Evolutionary conservation across 1,140 invertebrate genomes (phyloP), one percentile per base, ranked within the genome.

Genomic region (Caenorhabditis latens): DNA sequence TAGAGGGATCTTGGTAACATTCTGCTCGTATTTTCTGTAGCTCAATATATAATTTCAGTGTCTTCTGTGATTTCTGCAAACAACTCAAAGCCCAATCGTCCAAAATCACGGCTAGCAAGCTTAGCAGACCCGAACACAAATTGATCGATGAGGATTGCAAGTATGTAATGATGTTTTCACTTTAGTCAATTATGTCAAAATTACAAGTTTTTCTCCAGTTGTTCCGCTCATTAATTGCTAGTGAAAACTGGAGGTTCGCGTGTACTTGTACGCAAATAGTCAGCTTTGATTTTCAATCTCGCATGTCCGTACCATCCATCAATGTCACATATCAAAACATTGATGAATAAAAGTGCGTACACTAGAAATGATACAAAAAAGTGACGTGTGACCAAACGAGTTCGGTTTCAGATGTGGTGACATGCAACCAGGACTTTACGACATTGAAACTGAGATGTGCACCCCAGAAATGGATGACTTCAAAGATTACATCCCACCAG

Each of bases 381-480:
- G 21, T 32, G 24, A 71, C 40, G 65, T 71, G 65, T 71, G 65
- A 46, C 65, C 65, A 46, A 71, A 79, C 71, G n/a, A 50, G 71
- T 50, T 40, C 61, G 58, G 43, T 87, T 89, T 61, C 79, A 79
- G 85, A 84, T 89, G 89, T 71, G 87, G 83, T 43, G 85, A 75
- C 32, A 89, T 89, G 89, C 88, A 90, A 65, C 88, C 89, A 40
- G 91, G 91, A 32, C 87, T 92, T 16, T 92, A 92, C 86, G 91
- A 92, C 85, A 92, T 92, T 58, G 91, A 92, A 71, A 92, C 91
- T 11, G 91, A 92, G 86, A 92, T 92, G 91, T 92, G 91, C 87
- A 92, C 91, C n/a, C 91, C 91, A 21, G 92, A 92, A 79, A 86
- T 92, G 46, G 91, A 92, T 65, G 91, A 92, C 75, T 91, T 90